A percentile compares a stretch with the other conserved stretches of the same genome.
Evolutionary conservation across 2,113 vertebrate genomes (phyloP).

Genomic region (Pongo pygmaeus): DNA sequence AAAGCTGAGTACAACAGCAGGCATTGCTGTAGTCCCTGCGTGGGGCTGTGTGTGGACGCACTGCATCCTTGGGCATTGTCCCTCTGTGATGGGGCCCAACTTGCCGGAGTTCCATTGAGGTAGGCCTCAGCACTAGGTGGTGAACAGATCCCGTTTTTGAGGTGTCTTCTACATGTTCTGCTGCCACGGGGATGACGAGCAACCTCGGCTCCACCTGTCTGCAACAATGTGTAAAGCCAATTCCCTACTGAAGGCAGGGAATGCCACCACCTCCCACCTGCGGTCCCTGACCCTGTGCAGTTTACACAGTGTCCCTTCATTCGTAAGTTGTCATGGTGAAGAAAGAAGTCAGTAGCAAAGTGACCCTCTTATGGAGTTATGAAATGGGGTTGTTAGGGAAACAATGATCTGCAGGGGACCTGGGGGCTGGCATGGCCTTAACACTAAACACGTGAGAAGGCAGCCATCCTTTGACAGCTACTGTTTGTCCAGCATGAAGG

Average conservation of each 20-base stretch:
- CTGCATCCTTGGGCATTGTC: neutral
- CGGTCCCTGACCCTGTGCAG: neutral
- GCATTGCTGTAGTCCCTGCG: neutral
- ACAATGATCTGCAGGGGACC: neutral
- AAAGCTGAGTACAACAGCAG: neutral
- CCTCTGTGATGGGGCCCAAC: neutral
- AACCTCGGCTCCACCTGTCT: neutral
- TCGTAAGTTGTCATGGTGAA: neutral
- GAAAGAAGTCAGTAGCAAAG: neutral
- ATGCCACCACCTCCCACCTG: neutral
- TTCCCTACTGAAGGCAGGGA: neutral
- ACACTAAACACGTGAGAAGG: neutral
- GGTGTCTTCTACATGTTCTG: neutral
- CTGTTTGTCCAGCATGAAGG: neutral
- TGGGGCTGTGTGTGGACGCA: neutral
- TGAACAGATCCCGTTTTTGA: neutral
- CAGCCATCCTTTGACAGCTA: neutral
- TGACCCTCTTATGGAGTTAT: neutral
- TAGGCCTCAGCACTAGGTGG: neutral
- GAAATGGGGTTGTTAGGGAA: neutral
- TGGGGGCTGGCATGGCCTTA: neutral
- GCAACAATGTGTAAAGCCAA: neutral
- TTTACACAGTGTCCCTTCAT: neutral
- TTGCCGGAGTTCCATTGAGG: neutral
- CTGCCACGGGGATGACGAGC: too few relatives aligned